Conservation (phyloP, 1,140 invertebrate genomes). For the Harpegnathos saltator region DNA sequence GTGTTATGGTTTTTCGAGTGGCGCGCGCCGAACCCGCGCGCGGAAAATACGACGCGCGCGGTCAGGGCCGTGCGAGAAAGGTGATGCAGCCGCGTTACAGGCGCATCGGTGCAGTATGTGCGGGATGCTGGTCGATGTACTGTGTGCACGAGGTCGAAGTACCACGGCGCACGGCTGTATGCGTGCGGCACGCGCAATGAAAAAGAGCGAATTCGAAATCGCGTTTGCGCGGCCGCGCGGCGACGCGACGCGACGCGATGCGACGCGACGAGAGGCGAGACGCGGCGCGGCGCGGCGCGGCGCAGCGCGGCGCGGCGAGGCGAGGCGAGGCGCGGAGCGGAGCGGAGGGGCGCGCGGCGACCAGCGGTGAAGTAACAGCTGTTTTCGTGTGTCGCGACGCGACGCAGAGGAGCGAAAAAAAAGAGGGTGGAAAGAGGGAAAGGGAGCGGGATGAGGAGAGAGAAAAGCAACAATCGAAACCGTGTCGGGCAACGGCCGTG, state of each 20-base stretch:
- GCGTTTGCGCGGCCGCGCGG: conserved; percentile 63
- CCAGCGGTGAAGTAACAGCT: conserved; percentile 73
- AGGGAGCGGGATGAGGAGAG: conserved; percentile 56
- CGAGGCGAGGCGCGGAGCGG: conserved; percentile 3
- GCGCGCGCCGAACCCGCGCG: conserved; percentile 12
- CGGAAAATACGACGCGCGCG: conserved; percentile 50
- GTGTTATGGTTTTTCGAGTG: conserved; percentile 39
- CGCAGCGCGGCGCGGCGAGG: conserved; percentile 52
- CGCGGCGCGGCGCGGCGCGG: background rate
- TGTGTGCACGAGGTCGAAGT: conserved; percentile 59
- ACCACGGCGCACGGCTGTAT: conserved; percentile 23
- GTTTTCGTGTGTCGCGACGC: conserved; percentile 73
- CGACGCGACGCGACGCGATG: conserved; percentile 14
- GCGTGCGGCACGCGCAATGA: conserved; percentile 38
- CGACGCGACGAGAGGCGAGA: conserved; percentile 35
- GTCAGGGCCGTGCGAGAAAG: conserved; percentile 30
- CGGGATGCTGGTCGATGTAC: conserved; percentile 44
- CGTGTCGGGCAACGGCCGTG: conserved; percentile 74
- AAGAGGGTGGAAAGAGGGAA: conserved; percentile 49
- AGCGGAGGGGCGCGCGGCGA: conserved; percentile 18
- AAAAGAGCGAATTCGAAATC: conserved; percentile 67
- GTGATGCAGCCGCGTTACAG: conserved; percentile 45
- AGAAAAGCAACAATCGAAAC: conserved; percentile 76
- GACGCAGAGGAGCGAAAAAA: conserved; percentile 66
- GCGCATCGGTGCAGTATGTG: conserved; percentile 23